Conservation (phyloP, 1,140 invertebrate genomes). For the Euura lappo region DNA sequence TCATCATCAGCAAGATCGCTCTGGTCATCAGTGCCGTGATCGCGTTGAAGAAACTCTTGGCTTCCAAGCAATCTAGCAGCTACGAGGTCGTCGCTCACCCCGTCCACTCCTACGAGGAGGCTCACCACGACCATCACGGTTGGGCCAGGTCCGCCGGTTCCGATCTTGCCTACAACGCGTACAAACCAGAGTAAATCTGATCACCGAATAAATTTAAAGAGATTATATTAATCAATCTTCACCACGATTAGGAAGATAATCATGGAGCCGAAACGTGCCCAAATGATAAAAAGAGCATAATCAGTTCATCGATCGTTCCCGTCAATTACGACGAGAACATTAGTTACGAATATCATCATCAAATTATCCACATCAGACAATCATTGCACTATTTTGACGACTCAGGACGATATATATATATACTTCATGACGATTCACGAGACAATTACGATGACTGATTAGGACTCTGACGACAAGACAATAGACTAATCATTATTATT, state of each 20-base stretch:
- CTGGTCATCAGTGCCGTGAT: constrained; percentile 77
- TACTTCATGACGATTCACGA: neutral
- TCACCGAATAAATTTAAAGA: neutral
- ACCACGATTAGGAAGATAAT: neutral
- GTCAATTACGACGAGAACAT: neutral
- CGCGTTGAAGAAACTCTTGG: constrained; percentile 79
- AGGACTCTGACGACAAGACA: too few species aligned
- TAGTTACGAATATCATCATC: neutral
- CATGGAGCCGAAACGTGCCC: constrained; percentile 11
- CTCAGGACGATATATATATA: neutral
- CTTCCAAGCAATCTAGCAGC: constrained; percentile 69
- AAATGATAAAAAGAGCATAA: neutral
- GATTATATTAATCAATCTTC: too few species aligned
- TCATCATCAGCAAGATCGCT: constrained; percentile 81
- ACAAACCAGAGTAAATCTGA: constrained; percentile 41
- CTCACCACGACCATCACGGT: constrained; percentile 52
- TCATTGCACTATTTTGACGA: constrained; percentile 3
- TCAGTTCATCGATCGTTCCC: neutral
- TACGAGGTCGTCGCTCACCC: constrained; percentile 68
- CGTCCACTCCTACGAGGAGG: constrained; percentile 48
- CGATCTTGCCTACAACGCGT: constrained; percentile 55
- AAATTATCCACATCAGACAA: neutral
- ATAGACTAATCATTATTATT: too few species aligned
- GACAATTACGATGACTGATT: neutral
- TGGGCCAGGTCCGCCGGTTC: constrained; percentile 53